Base-by-base conservation (phyloP, 2,888 invertebrate species). In the Cinara cedri region DNA sequence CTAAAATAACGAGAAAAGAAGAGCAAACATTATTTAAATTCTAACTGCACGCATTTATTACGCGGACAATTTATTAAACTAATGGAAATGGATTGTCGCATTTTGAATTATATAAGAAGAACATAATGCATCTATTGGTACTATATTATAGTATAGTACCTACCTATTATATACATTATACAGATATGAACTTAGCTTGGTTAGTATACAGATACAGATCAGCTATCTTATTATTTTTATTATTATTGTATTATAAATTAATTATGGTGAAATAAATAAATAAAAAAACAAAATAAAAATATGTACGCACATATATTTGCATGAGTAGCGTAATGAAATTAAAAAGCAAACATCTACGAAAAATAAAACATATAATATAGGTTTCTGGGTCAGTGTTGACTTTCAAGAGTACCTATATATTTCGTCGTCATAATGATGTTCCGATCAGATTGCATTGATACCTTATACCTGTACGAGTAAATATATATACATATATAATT, bases 21-120 rank as follows among this genome's bases (percentile, higher is more conserved):
- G n/a, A 34, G 34, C 34, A 24, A 60, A 26, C 26, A 60, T 26
- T 21, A 57, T 13, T 60, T 60, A 60, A 6, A 60, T 42, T 11
- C 4, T 1, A 11, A 24, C 16, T n/a, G 10, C 21, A 46, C 21
- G 14, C 46, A 44, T 21, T 46, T 44, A 46, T 24, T 14, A 44
- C 3, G 21, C 14, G 3, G 21, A 9, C 14, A 44, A 21, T 65
- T 44, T 44, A 65, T 65, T 24, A 24, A 1, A 24, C 16, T 46
- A 46, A 42, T 46, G 21, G 24, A 19, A 21, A 34, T 34, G 34
- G 34, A 34, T 14, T 65, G 19, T 65, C 44, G 44, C 14, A 14
- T 65, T 42, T 21, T 44, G 44, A 49, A 44, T 65, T 65, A 21
- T n/a, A n/a, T 65, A 21, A 42, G 44, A 63, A 44, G 42, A 21